These are phyloP conservation scores for Ceratosolen solmsi DNA, from an alignment of 1,140 invertebrate genomes.

Conservation along the genomic window DNA sequence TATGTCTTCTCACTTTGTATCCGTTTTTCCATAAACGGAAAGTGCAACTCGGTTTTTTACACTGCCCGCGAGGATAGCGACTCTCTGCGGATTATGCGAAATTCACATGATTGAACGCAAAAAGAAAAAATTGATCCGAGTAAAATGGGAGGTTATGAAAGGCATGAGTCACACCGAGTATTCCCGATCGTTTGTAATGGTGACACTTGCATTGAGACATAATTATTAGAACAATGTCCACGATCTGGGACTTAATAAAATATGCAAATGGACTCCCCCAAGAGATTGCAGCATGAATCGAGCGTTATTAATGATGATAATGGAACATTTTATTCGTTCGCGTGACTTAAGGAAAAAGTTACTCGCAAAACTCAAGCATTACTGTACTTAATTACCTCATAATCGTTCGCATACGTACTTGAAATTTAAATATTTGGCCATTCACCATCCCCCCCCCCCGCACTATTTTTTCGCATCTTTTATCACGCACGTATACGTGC, in stretches of 20 bases:
- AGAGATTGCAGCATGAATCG: neutral
- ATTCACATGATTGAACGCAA: neutral
- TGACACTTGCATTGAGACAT: neutral
- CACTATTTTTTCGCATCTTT: neutral
- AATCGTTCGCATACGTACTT: too few relatives aligned
- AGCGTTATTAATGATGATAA: slow-evolving; percentile 1
- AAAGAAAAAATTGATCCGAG: neutral
- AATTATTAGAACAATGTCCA: neutral
- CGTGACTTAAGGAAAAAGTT: too few relatives aligned
- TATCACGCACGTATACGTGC: neutral
- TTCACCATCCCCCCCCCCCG: too few relatives aligned
- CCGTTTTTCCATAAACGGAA: too few relatives aligned
- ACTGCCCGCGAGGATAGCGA: too few relatives aligned
- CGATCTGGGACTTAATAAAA: neutral
- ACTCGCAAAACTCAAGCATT: too few relatives aligned
- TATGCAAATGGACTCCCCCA: neutral
- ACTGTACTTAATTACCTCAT: too few relatives aligned
- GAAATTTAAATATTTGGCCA: too few relatives aligned
- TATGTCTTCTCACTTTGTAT: too few relatives aligned
- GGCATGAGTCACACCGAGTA: neutral
- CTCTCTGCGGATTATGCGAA: neutral
- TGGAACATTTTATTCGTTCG: neutral
- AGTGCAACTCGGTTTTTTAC: too few relatives aligned
- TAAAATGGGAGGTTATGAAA: neutral
- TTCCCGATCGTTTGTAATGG: neutral